phyloP scores from a whole-genome alignment of 2,888 invertebrate genomes.

The Allolobophora icterica region DNA sequence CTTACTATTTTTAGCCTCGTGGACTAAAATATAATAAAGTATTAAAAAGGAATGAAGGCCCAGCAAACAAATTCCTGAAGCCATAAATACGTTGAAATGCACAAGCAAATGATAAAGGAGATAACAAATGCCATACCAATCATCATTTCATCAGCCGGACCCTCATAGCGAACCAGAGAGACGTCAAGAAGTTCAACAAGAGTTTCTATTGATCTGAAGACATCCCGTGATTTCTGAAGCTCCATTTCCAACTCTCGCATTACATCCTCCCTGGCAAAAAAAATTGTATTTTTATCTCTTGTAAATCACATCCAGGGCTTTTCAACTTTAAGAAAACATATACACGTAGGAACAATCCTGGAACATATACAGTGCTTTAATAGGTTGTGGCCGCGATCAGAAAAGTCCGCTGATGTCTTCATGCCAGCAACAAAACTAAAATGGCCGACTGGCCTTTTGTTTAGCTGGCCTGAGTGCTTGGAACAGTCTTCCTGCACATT shows the following conservation, averaged over 20 bases:
- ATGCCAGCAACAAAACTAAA: too few species aligned
- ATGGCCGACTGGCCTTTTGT: too few species aligned
- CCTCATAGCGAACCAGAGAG: not conserved
- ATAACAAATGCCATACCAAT: not conserved
- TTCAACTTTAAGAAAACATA: too few species aligned
- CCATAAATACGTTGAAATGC: not conserved
- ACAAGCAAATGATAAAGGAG: not conserved
- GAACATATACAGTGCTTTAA: too few species aligned
- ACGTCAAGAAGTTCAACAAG: conserved; percentile 19
- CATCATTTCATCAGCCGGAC: not conserved
- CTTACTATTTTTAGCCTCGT: not conserved
- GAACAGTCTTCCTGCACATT: too few species aligned
- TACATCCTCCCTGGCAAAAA: not conserved
- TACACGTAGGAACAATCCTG: too few species aligned
- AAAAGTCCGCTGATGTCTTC: too few species aligned
- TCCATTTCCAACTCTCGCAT: not conserved
- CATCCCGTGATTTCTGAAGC: not conserved
- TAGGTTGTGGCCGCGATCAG: too few species aligned
- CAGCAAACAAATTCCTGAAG: not conserved
- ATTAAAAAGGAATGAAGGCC: not conserved
- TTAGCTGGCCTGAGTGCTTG: too few species aligned
- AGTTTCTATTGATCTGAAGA: conserved; percentile 20
- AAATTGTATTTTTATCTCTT: not conserved
- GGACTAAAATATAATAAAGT: too few species aligned
- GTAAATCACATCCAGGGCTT: not conserved